Evolutionary conservation across 64 coral and sea anemone species (phyloP).

Genomic region (Exaiptasia diaphana): DNA sequence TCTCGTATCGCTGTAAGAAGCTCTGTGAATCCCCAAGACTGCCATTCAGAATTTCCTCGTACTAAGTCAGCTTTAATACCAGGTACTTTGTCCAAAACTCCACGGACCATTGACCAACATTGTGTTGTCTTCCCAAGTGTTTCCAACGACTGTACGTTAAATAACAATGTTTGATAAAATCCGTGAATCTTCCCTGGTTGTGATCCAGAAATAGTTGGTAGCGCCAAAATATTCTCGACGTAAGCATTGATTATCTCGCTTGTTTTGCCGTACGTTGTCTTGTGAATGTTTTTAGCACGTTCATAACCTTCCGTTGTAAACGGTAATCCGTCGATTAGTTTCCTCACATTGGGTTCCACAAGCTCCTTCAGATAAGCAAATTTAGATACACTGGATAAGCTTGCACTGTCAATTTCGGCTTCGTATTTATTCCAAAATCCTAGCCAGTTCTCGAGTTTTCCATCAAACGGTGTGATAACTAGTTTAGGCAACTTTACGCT

Average conservation of each 20-base stretch:
- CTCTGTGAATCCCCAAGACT: constrained; percentile 12
- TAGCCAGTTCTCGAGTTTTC: constrained; percentile 26
- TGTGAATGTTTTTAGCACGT: background rate
- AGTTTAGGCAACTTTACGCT: constrained; percentile 3
- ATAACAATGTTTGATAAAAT: constrained; percentile 19
- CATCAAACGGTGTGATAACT: background rate
- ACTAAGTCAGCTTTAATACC: constrained; percentile 28
- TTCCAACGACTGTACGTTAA: constrained; percentile 42
- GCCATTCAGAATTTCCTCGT: background rate
- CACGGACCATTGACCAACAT: background rate
- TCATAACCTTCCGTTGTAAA: constrained; percentile 18
- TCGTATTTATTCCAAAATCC: constrained; percentile 27
- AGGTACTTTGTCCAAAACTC: background rate
- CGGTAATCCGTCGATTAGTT: background rate
- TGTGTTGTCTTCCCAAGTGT: constrained; percentile 19
- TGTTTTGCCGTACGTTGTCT: background rate
- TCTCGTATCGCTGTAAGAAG: background rate
- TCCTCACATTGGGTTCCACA: background rate
- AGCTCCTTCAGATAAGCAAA: constrained; percentile 39
- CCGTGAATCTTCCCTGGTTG: background rate
- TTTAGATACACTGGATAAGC: constrained; percentile 1
- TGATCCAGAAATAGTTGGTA: constrained; percentile 8
- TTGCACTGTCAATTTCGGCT: background rate
- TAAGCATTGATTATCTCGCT: constrained; percentile 2
- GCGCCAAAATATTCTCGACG: constrained; percentile 2